Evolutionary conservation across 2,888 invertebrate species (phyloP).

Genomic region (Caenorhabditis angaria): DNA sequence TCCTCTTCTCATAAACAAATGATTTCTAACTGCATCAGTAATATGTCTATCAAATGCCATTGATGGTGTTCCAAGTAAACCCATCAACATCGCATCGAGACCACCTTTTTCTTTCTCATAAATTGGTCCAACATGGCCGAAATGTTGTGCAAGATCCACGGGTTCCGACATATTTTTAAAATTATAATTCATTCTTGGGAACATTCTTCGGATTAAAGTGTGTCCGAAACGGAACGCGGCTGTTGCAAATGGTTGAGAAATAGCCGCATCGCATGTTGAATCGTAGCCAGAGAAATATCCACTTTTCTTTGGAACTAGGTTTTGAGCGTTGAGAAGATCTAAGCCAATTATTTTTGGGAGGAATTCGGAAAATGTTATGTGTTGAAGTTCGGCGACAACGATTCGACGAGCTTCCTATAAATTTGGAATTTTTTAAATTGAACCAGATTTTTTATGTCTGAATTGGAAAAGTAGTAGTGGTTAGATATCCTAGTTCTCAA

Average conservation of each 20-base stretch:
- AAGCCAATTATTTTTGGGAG: conserved; percentile 87
- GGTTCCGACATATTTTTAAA: conserved; percentile 65
- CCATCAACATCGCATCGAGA: conserved; percentile 70
- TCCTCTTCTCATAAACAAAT: conserved; percentile 86
- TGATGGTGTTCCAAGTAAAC: conserved; percentile 70
- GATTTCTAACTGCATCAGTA: conserved; percentile 76
- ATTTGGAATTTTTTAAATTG: neutral
- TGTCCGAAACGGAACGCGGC: conserved; percentile 79
- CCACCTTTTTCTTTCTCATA: conserved; percentile 66
- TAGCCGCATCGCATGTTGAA: conserved; percentile 79
- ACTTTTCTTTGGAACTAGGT: conserved; percentile 81
- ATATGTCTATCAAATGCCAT: conserved; percentile 72
- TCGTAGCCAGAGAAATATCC: conserved; percentile 76
- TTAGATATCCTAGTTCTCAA: no score
- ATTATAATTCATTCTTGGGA: conserved; percentile 76
- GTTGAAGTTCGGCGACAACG: conserved; percentile 76
- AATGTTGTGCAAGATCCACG: conserved; percentile 67
- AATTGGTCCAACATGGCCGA: conserved; percentile 68
- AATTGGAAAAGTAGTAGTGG: no score
- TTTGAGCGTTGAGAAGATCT: conserved; percentile 75
- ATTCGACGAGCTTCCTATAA: conserved; percentile 73
- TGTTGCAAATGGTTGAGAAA: conserved; percentile 85
- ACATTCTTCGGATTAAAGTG: conserved; percentile 83
- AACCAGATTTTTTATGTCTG: no score
- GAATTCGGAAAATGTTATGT: conserved; percentile 74